Percentiles rank a stretch among this genome's conserved stretches.
phyloP scores from a whole-genome alignment of 2,113 vertebrate species.

The Leucoraja erinaceus region DNA sequence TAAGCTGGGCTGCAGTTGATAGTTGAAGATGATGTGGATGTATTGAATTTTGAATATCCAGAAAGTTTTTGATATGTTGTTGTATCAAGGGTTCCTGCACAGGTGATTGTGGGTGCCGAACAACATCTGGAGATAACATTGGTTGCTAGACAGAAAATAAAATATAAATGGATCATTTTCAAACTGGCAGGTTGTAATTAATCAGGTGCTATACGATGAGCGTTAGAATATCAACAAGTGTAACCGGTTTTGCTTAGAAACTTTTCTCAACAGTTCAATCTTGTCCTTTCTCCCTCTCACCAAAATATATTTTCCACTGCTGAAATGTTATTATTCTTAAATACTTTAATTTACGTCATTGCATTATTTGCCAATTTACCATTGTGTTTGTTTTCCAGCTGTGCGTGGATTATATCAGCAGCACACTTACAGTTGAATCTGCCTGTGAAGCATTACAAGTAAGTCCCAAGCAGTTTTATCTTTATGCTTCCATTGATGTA shows the following conservation, averaged over 20 bases:
- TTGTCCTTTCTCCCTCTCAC: background rate
- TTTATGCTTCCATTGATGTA: background rate
- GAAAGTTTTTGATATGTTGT: too few species aligned
- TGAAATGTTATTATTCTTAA: background rate
- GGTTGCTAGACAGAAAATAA: too few species aligned
- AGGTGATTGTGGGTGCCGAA: too few species aligned
- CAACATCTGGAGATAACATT: too few species aligned
- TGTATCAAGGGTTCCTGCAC: too few species aligned
- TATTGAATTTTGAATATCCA: too few species aligned
- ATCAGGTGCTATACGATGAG: too few species aligned
- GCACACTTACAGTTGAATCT: constrained; percentile 57
- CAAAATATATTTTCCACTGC: background rate
- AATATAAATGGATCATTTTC: too few species aligned
- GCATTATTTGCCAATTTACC: too few species aligned
- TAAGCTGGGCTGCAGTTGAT: too few species aligned
- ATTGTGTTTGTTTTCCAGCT: constrained; percentile 49
- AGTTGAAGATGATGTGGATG: too few species aligned
- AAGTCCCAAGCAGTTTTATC: constrained; percentile 29
- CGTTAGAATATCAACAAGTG: background rate
- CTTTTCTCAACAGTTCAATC: background rate
- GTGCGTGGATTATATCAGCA: constrained; percentile 61
- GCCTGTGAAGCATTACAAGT: constrained; percentile 71
- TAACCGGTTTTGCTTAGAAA: background rate
- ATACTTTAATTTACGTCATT: background rate
- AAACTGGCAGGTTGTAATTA: too few species aligned